Percentiles rank a stretch among this genome's conserved stretches.
These are phyloP conservation scores for Dolichomitus sp. DNA, from an alignment of 2,888 invertebrate genomes.

Conservation along the genomic window DNA sequence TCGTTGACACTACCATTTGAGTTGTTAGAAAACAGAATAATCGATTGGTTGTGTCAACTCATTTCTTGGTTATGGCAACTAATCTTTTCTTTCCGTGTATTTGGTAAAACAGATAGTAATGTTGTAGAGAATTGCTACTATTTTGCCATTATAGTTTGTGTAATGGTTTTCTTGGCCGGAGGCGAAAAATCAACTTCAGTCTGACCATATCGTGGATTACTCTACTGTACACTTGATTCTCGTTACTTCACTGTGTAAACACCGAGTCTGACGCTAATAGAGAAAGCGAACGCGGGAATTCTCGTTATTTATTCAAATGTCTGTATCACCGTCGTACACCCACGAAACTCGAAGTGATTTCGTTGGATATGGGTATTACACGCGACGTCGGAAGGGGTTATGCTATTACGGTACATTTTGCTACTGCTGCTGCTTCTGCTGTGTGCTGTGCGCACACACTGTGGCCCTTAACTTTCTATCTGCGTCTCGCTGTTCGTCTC, in stretches of 20 bases:
- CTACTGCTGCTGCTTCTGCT: neutral
- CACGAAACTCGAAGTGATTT: slow-evolving; percentile 59
- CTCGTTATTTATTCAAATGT: slow-evolving; percentile 62
- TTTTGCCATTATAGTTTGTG: neutral
- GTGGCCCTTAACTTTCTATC: slow-evolving; percentile 52
- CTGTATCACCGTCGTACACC: slow-evolving; percentile 49
- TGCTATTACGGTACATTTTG: slow-evolving; percentile 44
- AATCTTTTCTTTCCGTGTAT: too few relatives aligned
- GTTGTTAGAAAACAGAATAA: too few relatives aligned
- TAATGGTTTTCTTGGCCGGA: neutral
- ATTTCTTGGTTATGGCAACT: too few relatives aligned
- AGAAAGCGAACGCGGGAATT: slow-evolving; percentile 21
- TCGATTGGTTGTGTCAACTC: too few relatives aligned
- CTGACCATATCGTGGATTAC: slow-evolving; percentile 19
- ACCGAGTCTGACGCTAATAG: slow-evolving; percentile 25
- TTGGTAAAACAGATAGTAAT: too few relatives aligned
- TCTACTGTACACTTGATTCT: slow-evolving; percentile 5
- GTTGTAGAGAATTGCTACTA: too few relatives aligned
- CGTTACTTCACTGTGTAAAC: slow-evolving; percentile 10
- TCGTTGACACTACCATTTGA: too few relatives aligned
- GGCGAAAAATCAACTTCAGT: neutral
- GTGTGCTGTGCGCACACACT: slow-evolving; percentile 40
- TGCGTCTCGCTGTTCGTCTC: slow-evolving; percentile 22
- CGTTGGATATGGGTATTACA: slow-evolving; percentile 57
- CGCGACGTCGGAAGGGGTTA: slow-evolving; percentile 48